phyloP scores from a whole-genome alignment of 2,797 vertebrate genomes.

The Sandelia bainsii region DNA sequence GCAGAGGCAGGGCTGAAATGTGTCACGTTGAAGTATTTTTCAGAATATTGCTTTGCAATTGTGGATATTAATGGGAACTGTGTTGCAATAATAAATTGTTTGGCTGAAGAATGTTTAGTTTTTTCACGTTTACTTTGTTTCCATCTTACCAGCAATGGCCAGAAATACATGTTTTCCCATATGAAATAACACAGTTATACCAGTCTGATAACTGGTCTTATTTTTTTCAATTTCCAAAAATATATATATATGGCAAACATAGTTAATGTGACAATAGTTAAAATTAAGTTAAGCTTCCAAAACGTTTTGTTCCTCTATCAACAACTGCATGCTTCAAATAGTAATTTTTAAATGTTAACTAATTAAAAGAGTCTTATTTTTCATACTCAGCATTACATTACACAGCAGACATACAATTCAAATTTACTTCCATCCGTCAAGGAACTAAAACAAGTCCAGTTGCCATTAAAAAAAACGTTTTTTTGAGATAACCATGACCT shows the following conservation, averaged over 20 bases:
- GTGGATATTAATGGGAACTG: constrained; percentile 23
- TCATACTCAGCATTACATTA: neutral
- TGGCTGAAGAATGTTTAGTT: constrained; percentile 2
- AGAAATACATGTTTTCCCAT: neutral
- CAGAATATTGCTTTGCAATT: neutral
- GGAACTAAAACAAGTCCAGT: too few relatives aligned
- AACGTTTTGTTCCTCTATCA: neutral
- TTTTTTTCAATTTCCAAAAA: too few relatives aligned
- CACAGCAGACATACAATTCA: neutral
- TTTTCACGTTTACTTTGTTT: neutral
- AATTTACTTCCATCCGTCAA: too few relatives aligned
- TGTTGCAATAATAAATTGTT: constrained; percentile 65
- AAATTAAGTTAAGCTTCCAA: neutral
- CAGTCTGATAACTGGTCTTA: neutral
- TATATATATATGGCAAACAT: neutral
- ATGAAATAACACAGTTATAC: neutral
- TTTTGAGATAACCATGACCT: too few relatives aligned
- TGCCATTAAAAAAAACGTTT: too few relatives aligned
- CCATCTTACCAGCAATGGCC: neutral
- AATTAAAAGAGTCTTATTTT: neutral
- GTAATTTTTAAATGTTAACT: too few relatives aligned
- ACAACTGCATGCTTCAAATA: too few relatives aligned
- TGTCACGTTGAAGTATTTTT: neutral
- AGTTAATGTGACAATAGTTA: neutral
- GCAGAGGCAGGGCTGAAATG: constrained; percentile 87